Percentiles rank a stretch among this genome's conserved stretches.
These are phyloP conservation scores for Eupithecia subfuscata DNA, from an alignment of 2,888 invertebrate genomes.

Conservation along the genomic window DNA sequence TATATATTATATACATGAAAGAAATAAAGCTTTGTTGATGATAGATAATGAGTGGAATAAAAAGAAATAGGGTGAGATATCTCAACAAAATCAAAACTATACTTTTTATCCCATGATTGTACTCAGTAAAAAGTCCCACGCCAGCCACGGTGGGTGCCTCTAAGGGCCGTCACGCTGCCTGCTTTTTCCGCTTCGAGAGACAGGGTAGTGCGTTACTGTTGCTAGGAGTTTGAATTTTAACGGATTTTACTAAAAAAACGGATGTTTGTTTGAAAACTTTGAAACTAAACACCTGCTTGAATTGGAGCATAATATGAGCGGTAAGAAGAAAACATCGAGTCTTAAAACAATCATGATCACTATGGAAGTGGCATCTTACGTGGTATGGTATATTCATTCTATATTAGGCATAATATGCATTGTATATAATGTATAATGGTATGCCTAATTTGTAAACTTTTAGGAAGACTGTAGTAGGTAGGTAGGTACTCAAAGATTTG, in stretches of 20 bases:
- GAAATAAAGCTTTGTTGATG: not conserved
- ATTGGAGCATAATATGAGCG: not conserved
- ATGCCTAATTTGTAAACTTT: not conserved
- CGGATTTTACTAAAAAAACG: conserved; percentile 34
- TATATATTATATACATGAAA: not conserved
- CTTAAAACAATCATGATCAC: not conserved
- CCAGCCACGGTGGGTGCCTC: conserved; percentile 62
- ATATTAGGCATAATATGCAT: no score
- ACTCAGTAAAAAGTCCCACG: conserved; percentile 43
- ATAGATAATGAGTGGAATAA: not conserved
- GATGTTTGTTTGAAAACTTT: not conserved
- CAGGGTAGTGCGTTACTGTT: conserved; percentile 46
- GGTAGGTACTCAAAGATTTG: not conserved
- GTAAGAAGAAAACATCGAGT: not conserved
- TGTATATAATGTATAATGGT: no score
- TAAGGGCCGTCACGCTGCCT: conserved; percentile 59
- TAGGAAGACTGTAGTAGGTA: not conserved
- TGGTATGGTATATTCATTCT: not conserved
- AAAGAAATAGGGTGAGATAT: not conserved
- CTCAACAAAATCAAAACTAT: conserved; percentile 9
- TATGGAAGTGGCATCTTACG: not conserved
- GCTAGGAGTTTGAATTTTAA: conserved; percentile 45
- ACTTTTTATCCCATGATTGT: conserved; percentile 17
- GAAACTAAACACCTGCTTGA: not conserved
- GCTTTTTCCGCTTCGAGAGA: conserved; percentile 58